Evolutionary conservation across 2,888 invertebrate genomes (phyloP).

Genomic region (Dryobota labecula): DNA sequence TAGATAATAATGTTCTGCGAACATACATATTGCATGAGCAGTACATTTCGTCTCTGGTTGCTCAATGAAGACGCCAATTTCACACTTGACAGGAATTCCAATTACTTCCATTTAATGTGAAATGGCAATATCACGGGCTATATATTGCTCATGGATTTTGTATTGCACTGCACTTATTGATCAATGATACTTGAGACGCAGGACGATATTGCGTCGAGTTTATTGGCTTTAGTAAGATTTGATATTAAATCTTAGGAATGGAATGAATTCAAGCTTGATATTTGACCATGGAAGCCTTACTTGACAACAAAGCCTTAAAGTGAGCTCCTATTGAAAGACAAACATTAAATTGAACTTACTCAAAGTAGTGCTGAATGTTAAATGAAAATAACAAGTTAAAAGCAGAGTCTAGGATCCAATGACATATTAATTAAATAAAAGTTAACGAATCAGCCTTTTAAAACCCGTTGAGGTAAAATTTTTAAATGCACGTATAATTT

Average conservation of each 20-base stretch:
- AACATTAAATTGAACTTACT: neutral
- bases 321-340: neutral
- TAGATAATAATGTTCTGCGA: constrained; percentile 54
- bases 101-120: constrained; percentile 79
- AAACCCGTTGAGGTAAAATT: neutral
- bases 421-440: constrained; percentile 9
- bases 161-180: constrained; percentile 60
- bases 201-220: constrained; percentile 19
- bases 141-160: constrained; percentile 48
- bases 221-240: constrained; percentile 29
- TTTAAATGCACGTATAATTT: constrained; percentile 1
- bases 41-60: constrained; percentile 66
- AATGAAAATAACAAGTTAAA: neutral
- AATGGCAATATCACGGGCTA: constrained; percentile 67
- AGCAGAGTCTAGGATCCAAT: neutral
- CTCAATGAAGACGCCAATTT: constrained; percentile 79
- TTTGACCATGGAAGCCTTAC: neutral
- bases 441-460: constrained; percentile 16
- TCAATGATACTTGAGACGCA: constrained; percentile 50
- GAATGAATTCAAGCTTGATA: neutral
- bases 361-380: neutral
- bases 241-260: constrained; percentile 11
- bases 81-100: constrained; percentile 80
- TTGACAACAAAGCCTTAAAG: neutral
- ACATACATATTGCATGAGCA: constrained; percentile 75